These are phyloP conservation scores for Sebastes wilsoni DNA, from an alignment of 2,797 vertebrate genomes.

Conservation along the genomic window DNA sequence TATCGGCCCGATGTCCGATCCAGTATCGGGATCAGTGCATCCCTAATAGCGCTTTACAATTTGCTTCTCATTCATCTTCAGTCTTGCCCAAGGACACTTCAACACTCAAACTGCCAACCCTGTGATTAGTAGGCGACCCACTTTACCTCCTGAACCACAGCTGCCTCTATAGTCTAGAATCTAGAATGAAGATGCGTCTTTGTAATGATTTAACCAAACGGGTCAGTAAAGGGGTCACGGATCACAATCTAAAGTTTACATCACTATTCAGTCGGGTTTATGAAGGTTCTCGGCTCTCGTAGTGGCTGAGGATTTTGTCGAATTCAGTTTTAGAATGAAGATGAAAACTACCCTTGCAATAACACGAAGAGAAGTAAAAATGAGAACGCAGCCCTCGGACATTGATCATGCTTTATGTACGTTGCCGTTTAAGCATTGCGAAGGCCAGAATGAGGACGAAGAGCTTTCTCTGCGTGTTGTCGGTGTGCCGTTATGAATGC, in stretches of 20 bases:
- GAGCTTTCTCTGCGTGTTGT: slow-evolving; percentile 8
- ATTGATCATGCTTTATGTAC: not conserved
- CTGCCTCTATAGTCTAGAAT: not conserved
- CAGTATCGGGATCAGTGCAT: too few relatives aligned
- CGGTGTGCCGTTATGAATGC: slow-evolving; percentile 8
- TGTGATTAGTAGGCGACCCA: not conserved
- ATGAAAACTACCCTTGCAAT: not conserved
- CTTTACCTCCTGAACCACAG: not conserved
- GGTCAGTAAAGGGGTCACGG: not conserved
- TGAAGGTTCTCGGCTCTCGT: not conserved
- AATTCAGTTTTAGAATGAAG: not conserved
- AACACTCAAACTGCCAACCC: not conserved
- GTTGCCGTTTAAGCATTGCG: not conserved
- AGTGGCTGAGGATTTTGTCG: not conserved
- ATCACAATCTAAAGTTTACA: not conserved
- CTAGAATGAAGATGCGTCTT: not conserved
- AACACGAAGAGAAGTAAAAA: not conserved
- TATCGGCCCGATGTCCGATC: too few relatives aligned
- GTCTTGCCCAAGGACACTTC: not conserved
- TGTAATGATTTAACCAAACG: not conserved
- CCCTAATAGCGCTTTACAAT: not conserved
- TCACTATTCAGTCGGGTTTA: not conserved
- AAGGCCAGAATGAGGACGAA: not conserved
- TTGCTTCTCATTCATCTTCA: not conserved
- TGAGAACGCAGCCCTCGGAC: not conserved